These are phyloP conservation scores for Lineus longissimus DNA, from an alignment of 1,140 invertebrate species.

Conservation along the genomic window DNA sequence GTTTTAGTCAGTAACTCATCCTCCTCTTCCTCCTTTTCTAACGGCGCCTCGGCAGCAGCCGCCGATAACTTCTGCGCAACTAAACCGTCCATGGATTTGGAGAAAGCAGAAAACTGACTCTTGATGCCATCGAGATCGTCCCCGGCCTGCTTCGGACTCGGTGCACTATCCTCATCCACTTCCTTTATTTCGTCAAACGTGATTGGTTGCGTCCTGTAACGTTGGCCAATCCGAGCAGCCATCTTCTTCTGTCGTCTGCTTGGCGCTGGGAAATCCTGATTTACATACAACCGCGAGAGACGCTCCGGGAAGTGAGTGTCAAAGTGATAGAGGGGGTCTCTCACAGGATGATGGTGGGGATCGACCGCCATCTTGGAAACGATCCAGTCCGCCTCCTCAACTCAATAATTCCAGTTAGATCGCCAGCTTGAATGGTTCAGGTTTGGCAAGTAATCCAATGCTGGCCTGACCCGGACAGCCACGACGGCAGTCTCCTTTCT, in stretches of 20 bases:
- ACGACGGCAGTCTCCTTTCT: too few relatives aligned
- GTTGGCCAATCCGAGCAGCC: constrained; percentile 34
- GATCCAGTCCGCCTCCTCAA: too few relatives aligned
- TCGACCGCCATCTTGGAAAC: too few relatives aligned
- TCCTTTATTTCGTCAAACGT: constrained; percentile 75
- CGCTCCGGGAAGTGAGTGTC: constrained; percentile 70
- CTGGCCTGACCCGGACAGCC: too few relatives aligned
- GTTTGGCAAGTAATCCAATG: too few relatives aligned
- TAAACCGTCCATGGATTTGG: background rate
- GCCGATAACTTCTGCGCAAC: background rate
- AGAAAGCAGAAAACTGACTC: constrained; percentile 1
- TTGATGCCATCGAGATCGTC: background rate
- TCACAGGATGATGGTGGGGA: constrained; percentile 13
- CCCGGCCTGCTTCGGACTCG: constrained; percentile 24
- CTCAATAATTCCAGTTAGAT: too few relatives aligned
- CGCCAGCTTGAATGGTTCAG: too few relatives aligned
- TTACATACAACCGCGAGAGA: constrained; percentile 60
- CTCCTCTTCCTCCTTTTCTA: too few relatives aligned
- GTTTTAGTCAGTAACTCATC: too few relatives aligned
- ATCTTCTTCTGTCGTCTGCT: constrained; percentile 25
- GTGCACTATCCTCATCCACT: constrained; percentile 45
- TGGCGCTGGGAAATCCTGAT: constrained; percentile 29
- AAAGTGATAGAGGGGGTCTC: constrained; percentile 56
- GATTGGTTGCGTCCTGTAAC: constrained; percentile 69
- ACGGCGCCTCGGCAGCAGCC: too few relatives aligned